Evolutionary conservation across 2,888 invertebrate genomes (phyloP).

Genomic region (Drosophila phalerata): DNA sequence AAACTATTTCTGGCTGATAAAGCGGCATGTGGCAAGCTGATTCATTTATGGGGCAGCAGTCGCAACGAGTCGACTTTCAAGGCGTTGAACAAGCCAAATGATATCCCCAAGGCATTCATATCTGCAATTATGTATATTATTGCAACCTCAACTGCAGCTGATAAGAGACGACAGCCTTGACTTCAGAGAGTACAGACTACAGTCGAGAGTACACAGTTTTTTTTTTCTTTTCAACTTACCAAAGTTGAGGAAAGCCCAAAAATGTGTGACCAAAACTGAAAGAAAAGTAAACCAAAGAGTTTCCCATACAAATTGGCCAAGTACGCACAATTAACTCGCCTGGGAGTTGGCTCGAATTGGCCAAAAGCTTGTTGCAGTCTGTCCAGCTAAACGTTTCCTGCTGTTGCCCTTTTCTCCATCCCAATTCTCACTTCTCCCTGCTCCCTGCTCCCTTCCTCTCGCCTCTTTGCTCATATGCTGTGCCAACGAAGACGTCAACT

Average conservation of each 20-base stretch:
- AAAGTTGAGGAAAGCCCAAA: conserved; percentile 3
- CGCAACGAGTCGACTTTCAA: conserved; percentile 7
- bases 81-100: conserved; percentile 4
- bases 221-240: not conserved
- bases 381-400: conserved; percentile 47
- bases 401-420: not conserved
- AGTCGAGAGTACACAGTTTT: not conserved
- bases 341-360: conserved; percentile 39
- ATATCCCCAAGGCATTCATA: conserved; percentile 9
- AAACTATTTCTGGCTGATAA: conserved; percentile 23
- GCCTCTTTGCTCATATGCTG: conserved; percentile 18
- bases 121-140: not conserved
- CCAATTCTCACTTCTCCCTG: not conserved
- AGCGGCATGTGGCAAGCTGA: conserved; percentile 16
- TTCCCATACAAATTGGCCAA: conserved; percentile 70
- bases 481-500: conserved; percentile 71
- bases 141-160: not conserved
- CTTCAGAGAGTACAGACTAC: not conserved
- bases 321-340: conserved; percentile 73
- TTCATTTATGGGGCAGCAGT: conserved; percentile 18
- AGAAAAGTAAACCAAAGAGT: conserved; percentile 20
- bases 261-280: conserved; percentile 4
- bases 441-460: too few species aligned
- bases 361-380: conserved; percentile 35
- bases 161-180: conserved; percentile 4